These are phyloP conservation scores for Mungos mungo DNA, from an alignment of 2,113 vertebrate species.

Conservation along the genomic window DNA sequence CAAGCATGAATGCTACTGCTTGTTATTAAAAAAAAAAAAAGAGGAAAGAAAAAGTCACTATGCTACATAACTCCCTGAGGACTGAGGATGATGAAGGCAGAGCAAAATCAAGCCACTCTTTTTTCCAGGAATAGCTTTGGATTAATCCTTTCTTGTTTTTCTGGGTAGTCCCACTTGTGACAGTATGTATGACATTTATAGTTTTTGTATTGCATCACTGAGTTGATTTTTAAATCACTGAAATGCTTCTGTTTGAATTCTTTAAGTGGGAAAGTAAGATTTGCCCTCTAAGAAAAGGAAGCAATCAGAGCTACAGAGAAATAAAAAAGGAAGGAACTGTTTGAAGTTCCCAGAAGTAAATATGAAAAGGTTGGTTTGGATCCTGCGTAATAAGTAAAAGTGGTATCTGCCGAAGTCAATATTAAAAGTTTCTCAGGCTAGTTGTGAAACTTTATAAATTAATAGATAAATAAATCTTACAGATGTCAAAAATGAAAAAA, in stretches of 20 bases:
- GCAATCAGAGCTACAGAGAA: background rate
- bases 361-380: background rate
- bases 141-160: background rate
- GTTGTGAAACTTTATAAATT: background rate
- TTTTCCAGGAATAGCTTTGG: background rate
- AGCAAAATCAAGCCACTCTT: background rate
- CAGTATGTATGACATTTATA: background rate
- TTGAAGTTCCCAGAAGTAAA: constrained; percentile 13
- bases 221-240: background rate
- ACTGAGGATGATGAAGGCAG: background rate
- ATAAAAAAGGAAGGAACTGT: background rate
- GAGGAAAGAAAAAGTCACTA: background rate
- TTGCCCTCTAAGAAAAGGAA: background rate
- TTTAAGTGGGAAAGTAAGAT: background rate
- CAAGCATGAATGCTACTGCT: background rate
- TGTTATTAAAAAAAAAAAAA: background rate
- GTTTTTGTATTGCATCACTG: background rate
- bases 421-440: constrained; percentile 13
- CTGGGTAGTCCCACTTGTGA: background rate
- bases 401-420: background rate
- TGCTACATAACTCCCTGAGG: background rate
- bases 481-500: constrained; percentile 42
- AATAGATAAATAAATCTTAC: constrained; percentile 18
- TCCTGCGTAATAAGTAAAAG: constrained; percentile 30
- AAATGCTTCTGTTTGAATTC: constrained; percentile 31